Evolutionary conservation across 2,797 vertebrate species (phyloP).

Genomic region (Protonibea diacanthus): DNA sequence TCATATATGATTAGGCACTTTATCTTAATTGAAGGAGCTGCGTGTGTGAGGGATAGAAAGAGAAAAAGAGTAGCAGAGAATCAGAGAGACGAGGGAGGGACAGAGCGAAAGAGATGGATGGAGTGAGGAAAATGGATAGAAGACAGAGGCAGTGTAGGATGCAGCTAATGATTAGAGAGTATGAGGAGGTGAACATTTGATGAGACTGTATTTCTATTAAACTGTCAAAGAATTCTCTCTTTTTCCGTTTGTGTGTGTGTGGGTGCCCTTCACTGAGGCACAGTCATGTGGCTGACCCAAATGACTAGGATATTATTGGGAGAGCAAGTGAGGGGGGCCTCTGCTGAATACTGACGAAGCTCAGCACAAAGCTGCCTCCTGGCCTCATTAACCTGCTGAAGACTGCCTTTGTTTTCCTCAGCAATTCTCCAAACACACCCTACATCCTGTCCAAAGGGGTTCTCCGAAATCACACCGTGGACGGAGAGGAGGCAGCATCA

Average conservation of each 20-base stretch:
- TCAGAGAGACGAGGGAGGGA: constrained; percentile 10
- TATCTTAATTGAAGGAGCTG: constrained; percentile 56
- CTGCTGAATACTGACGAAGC: constrained; percentile 78
- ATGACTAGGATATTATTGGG: constrained; percentile 79
- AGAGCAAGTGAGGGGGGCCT: constrained; percentile 47
- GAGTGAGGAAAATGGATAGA: constrained; percentile 37
- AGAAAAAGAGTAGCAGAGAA: constrained; percentile 10
- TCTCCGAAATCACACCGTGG: constrained; percentile 35
- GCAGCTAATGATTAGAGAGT: constrained; percentile 59
- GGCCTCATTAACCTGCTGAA: constrained; percentile 85
- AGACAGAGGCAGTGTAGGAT: constrained; percentile 44
- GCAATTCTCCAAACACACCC: constrained; percentile 47
- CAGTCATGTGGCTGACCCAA: constrained; percentile 74
- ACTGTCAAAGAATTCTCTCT: constrained; percentile 49
- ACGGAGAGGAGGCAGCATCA: constrained; percentile 17
- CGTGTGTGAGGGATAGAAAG: constrained; percentile 6
- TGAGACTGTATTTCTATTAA: constrained; percentile 65
- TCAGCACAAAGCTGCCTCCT: constrained; percentile 74
- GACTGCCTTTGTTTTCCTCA: constrained; percentile 70
- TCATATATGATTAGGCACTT: constrained; percentile 64
- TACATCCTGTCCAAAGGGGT: constrained; percentile 48
- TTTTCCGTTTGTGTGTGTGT: constrained; percentile 35
- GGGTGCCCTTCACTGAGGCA: constrained; percentile 60
- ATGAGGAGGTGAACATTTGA: constrained; percentile 52
- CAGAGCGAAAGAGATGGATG: constrained; percentile 31